A percentile compares a stretch with the other conserved stretches of the same genome.
phyloP scores from a whole-genome alignment of 2,797 vertebrate genomes.

The Lagorchestes hirsutus region DNA sequence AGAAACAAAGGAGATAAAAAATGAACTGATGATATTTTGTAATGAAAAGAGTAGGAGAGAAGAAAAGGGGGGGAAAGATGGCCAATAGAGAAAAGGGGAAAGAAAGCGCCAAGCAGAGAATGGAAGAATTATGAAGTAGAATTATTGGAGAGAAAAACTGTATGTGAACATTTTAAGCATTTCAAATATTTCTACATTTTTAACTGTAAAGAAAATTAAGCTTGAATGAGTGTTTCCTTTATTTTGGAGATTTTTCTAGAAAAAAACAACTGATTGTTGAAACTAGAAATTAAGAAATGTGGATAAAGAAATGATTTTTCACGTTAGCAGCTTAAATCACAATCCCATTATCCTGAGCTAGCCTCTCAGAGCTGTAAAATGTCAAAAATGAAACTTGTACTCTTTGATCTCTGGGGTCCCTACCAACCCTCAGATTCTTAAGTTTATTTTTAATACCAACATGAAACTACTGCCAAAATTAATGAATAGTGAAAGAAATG shows the following conservation, averaged over 20 bases:
- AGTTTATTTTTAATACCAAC: conserved; percentile 3
- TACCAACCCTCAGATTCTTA: background rate
- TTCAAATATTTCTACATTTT: background rate
- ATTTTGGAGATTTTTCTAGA: background rate
- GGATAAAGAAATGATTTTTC: conserved; percentile 25
- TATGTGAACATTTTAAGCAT: background rate
- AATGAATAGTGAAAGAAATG: background rate
- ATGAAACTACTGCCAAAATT: conserved; percentile 42
- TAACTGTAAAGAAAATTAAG: background rate
- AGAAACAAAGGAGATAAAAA: background rate
- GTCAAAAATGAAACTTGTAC: background rate
- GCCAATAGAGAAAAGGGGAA: background rate
- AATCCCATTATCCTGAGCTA: background rate
- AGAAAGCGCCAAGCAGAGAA: background rate
- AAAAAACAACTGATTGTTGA: background rate
- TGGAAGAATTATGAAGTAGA: background rate
- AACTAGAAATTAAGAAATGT: background rate
- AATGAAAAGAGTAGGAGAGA: background rate
- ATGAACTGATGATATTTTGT: background rate
- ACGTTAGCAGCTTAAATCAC: background rate
- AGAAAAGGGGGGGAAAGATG: background rate
- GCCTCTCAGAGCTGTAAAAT: background rate
- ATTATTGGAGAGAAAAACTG: background rate
- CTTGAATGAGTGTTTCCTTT: background rate
- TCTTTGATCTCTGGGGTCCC: background rate